These are phyloP conservation scores for Lacanobia oleracea DNA, from an alignment of 2,888 invertebrate species.

Conservation along the genomic window DNA sequence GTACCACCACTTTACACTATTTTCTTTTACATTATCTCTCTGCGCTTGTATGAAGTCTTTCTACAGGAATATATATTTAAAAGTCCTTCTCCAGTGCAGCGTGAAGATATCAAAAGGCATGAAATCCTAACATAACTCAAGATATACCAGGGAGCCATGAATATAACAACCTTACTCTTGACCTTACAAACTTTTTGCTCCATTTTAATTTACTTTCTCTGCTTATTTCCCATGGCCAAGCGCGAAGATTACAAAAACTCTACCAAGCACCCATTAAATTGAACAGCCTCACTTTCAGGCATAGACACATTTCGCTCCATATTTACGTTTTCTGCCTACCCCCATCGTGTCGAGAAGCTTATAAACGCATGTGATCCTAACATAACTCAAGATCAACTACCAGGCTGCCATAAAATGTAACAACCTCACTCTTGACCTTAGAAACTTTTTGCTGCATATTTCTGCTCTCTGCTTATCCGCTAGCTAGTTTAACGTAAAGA, in stretches of 20 bases:
- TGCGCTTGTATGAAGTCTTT: not conserved
- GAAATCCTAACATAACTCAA: conserved; percentile 5
- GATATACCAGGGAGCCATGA: conserved; percentile 24
- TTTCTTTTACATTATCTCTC: not conserved
- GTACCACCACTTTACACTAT: not conserved
- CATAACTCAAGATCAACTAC: conserved; percentile 18
- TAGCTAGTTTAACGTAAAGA: not conserved
- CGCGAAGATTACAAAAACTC: not conserved
- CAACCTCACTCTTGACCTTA: conserved; percentile 30
- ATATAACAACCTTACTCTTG: conserved; percentile 17
- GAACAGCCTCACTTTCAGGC: conserved; percentile 25
- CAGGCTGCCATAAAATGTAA: conserved; percentile 15
- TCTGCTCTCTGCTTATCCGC: not conserved
- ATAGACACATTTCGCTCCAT: conserved; percentile 20
- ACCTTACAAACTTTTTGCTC: conserved; percentile 30
- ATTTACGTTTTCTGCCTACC: too few relatives aligned
- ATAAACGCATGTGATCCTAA: conserved; percentile 10
- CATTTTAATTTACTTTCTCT: not conserved
- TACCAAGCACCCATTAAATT: conserved; percentile 27
- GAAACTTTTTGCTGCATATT: conserved; percentile 18
- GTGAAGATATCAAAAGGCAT: conserved; percentile 6
- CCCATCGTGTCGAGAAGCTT: not conserved
- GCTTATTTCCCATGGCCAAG: not conserved
- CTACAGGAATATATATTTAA: not conserved
- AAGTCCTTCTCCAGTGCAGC: not conserved